phyloP scores from a whole-genome alignment of 2,797 vertebrate genomes.

The Anableps anableps region DNA sequence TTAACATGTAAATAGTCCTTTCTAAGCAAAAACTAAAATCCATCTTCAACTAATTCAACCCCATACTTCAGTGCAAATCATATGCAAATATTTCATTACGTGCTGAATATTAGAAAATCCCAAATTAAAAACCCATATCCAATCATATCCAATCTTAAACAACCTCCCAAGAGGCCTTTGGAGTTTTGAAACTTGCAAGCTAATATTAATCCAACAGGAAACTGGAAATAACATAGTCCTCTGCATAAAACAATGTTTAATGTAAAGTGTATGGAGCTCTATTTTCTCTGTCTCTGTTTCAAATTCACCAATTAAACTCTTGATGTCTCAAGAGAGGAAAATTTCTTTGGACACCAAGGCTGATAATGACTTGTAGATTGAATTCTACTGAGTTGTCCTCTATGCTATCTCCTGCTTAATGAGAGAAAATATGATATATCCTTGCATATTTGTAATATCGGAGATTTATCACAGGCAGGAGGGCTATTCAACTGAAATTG shows the following conservation, averaged over 20 bases:
- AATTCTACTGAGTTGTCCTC: constrained; percentile 12
- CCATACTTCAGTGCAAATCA: constrained; percentile 18
- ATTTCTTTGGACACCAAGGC: constrained; percentile 10
- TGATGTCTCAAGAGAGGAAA: neutral
- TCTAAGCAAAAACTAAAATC: constrained; percentile 29
- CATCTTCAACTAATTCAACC: constrained; percentile 11
- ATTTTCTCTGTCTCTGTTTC: constrained; percentile 12
- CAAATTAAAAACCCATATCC: constrained; percentile 31
- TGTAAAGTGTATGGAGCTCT: constrained; percentile 2
- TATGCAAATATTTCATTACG: constrained; percentile 39
- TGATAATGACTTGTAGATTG: constrained; percentile 25
- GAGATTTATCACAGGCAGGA: constrained; percentile 1
- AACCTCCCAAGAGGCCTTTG: neutral
- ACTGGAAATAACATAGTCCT: constrained; percentile 20
- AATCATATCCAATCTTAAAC: constrained; percentile 20
- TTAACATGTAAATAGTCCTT: constrained; percentile 5
- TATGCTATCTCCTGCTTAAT: neutral
- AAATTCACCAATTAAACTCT: constrained; percentile 6
- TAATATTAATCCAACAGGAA: constrained; percentile 14
- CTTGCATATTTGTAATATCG: constrained; percentile 27
- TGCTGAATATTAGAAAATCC: constrained; percentile 41
- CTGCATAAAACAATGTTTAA: constrained; percentile 19
- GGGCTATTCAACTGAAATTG: constrained; percentile 25
- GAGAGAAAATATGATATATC: constrained; percentile 1
- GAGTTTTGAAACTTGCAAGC: constrained; percentile 12